A percentile compares a stretch with the other conserved stretches of the same genome.
These are phyloP conservation scores for Luffia ferchaultella DNA, from an alignment of 2,888 invertebrate species.

Conservation along the genomic window DNA sequence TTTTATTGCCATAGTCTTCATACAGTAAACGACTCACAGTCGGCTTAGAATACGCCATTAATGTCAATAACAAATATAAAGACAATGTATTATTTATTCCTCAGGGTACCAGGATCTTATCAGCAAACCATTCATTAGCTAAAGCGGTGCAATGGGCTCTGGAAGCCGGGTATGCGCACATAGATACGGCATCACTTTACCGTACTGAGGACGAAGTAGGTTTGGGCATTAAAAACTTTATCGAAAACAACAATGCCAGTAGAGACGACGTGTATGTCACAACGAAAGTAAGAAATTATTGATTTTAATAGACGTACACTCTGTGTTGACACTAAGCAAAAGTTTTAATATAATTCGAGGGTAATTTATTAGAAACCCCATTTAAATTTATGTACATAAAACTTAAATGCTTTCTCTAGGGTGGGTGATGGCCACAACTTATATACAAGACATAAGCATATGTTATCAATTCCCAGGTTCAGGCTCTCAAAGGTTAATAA, in stretches of 20 bases:
- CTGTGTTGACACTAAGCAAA: too few species aligned
- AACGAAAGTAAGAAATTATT: slow-evolving; percentile 70
- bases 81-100: not conserved
- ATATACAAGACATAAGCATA: too few species aligned
- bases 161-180: slow-evolving; percentile 80
- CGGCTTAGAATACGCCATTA: too few species aligned
- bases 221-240: slow-evolving; percentile 71
- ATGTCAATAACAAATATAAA: too few species aligned
- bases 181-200: slow-evolving; percentile 84
- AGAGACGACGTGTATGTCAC: slow-evolving; percentile 81
- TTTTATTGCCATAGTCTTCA: too few species aligned
- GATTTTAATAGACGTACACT: not conserved
- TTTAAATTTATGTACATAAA: not conserved
- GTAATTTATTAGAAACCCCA: not conserved
- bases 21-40: too few species aligned
- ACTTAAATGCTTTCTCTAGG: too few species aligned
- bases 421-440: too few species aligned
- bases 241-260: slow-evolving; percentile 68
- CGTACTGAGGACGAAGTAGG: slow-evolving; percentile 80
- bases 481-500: too few species aligned
- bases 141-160: slow-evolving; percentile 75
- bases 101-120: slow-evolving; percentile 44
- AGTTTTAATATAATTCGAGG: too few species aligned
- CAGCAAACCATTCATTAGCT: slow-evolving; percentile 60
- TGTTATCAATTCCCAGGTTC: too few species aligned